phyloP scores from a whole-genome alignment of 2,888 invertebrate genomes.

The Siphonodentalium dalli region DNA sequence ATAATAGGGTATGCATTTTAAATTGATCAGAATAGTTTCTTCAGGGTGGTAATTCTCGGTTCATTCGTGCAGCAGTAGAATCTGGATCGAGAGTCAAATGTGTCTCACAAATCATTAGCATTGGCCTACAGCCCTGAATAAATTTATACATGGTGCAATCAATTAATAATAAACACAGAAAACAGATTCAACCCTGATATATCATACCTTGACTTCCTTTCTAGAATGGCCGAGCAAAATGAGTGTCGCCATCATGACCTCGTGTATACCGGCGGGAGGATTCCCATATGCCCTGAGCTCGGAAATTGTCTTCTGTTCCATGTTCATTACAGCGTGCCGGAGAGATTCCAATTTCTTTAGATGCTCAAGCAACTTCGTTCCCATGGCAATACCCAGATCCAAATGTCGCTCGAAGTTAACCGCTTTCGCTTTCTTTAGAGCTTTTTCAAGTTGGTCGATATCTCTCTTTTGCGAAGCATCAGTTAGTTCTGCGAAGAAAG shows the following conservation, averaged over 20 bases:
- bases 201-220: constrained; percentile 47
- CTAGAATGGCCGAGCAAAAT: constrained; percentile 49
- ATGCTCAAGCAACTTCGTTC: constrained; percentile 42
- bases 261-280: constrained; percentile 55
- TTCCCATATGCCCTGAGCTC: constrained; percentile 57
- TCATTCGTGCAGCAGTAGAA: no score
- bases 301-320: constrained; percentile 57
- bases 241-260: constrained; percentile 54
- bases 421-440: constrained; percentile 42
- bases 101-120: no score
- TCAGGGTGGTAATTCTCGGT: no score
- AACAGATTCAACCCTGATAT: no score
- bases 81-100: no score
- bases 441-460: constrained; percentile 37
- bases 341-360: constrained; percentile 48
- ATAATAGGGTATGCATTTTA: no score
- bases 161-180: no score
- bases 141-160: no score
- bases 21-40: no score
- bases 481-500: constrained; percentile 37
- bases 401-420: constrained; percentile 48
- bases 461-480: constrained; percentile 46
- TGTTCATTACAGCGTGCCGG: constrained; percentile 50
- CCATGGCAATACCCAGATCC: constrained; percentile 50
- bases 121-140: no score